These are phyloP conservation scores for Notothenia coriiceps DNA, from an alignment of 2,113 vertebrate species.

Conservation along the genomic window DNA sequence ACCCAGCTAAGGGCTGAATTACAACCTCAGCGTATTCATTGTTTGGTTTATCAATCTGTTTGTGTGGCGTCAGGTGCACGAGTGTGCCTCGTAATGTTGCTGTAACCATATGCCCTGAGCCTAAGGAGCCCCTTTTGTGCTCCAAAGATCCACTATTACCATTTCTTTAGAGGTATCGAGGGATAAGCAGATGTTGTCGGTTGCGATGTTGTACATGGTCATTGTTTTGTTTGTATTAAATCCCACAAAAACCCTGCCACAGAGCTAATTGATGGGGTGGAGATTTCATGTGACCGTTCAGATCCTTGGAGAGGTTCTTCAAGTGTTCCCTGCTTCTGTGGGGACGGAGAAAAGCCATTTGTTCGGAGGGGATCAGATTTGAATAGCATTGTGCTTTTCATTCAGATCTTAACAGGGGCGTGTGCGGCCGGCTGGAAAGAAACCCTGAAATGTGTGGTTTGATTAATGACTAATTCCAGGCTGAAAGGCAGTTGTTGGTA, in stretches of 20 bases:
- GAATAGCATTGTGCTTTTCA: conserved; percentile 75
- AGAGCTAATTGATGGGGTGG: conserved; percentile 82
- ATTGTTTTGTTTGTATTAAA: conserved; percentile 82
- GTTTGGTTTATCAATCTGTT: conserved; percentile 39
- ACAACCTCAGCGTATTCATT: conserved; percentile 42
- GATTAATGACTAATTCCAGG: conserved; percentile 79
- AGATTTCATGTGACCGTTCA: conserved; percentile 65
- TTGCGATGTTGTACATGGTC: conserved; percentile 75
- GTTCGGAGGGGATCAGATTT: conserved; percentile 76
- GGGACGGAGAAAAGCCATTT: conserved; percentile 80
- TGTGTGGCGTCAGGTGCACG: conserved; percentile 70
- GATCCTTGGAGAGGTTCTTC: conserved; percentile 79
- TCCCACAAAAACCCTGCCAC: conserved; percentile 81
- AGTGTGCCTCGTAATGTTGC: conserved; percentile 52
- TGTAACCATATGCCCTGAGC: conserved; percentile 59
- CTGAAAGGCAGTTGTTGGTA: conserved; percentile 84
- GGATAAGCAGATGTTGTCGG: conserved; percentile 69
- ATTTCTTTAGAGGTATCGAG: conserved; percentile 77
- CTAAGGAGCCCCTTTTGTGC: conserved; percentile 64
- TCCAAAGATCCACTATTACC: conserved; percentile 70
- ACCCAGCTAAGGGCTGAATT: conserved; percentile 45
- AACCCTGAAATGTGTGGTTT: conserved; percentile 75
- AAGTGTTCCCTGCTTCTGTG: conserved; percentile 74
- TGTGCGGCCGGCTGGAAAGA: conserved; percentile 63
- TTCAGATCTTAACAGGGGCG: conserved; percentile 76